These are phyloP conservation scores for Fopius arisanus DNA, from an alignment of 1,140 invertebrate species.

Conservation along the genomic window DNA sequence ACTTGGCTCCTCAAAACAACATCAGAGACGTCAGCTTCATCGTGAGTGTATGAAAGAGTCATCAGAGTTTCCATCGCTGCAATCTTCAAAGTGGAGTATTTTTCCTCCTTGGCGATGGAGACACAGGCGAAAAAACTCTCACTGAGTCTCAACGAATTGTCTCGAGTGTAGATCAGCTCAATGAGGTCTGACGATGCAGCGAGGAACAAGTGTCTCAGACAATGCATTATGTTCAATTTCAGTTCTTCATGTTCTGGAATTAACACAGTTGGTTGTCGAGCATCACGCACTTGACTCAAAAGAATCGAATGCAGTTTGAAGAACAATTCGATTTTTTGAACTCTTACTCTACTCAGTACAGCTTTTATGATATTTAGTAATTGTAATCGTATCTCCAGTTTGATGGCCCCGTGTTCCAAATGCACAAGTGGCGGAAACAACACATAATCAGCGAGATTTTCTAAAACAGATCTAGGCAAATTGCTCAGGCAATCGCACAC, in stretches of 20 bases:
- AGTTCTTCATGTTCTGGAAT: slow-evolving; percentile 67
- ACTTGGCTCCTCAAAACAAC: slow-evolving; percentile 60
- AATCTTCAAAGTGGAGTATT: slow-evolving; percentile 66
- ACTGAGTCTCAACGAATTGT: slow-evolving; percentile 66
- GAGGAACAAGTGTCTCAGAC: slow-evolving; percentile 64
- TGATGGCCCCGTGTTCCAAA: slow-evolving; percentile 56
- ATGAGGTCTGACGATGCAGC: slow-evolving; percentile 60
- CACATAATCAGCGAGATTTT: slow-evolving; percentile 65
- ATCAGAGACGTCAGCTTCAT: slow-evolving; percentile 56
- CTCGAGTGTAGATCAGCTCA: slow-evolving; percentile 62
- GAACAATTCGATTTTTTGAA: slow-evolving; percentile 62
- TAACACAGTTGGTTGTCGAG: slow-evolving; percentile 58
- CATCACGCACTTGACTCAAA: slow-evolving; percentile 64
- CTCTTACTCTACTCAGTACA: slow-evolving; percentile 57
- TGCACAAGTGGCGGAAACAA: slow-evolving; percentile 65
- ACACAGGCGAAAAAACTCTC: slow-evolving; percentile 69
- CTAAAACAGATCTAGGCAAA: slow-evolving; percentile 55
- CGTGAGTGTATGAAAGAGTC: slow-evolving; percentile 66
- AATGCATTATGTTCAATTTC: slow-evolving; percentile 66
- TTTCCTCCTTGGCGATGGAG: slow-evolving; percentile 69
- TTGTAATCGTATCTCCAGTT: slow-evolving; percentile 60
- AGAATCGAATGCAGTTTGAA: slow-evolving; percentile 62
- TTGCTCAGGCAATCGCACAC: slow-evolving; percentile 48
- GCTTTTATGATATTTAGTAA: slow-evolving; percentile 58
- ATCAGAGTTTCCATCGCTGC: slow-evolving; percentile 69